These are phyloP conservation scores for Rhombomys opimus DNA, from an alignment of 2,113 vertebrate genomes.

Conservation along the genomic window DNA sequence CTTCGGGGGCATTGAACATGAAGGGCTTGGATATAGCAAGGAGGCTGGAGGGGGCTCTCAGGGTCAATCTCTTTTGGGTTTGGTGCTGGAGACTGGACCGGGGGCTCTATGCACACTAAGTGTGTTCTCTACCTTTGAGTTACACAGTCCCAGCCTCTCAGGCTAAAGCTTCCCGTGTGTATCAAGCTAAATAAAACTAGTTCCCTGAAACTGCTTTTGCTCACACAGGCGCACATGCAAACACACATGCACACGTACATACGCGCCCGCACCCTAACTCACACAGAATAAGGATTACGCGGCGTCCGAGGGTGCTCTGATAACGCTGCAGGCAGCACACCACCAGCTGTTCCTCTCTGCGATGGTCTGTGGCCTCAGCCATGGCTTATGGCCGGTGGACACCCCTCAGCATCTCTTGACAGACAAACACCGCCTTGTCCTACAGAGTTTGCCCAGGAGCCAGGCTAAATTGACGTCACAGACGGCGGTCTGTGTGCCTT, in stretches of 20 bases:
- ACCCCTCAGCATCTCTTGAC: not conserved
- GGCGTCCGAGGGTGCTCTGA: not conserved
- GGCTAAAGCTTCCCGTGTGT: slow-evolving; percentile 2
- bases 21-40: not conserved
- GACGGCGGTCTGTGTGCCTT: not conserved
- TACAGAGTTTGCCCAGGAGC: not conserved
- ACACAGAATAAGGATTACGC: not conserved
- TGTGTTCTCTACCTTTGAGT: not conserved
- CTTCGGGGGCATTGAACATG: not conserved
- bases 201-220: slow-evolving; percentile 41
- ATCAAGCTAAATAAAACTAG: slow-evolving; percentile 12
- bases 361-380: not conserved
- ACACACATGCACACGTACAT: not conserved
- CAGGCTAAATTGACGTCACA: not conserved
- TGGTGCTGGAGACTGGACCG: not conserved
- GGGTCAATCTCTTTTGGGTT: not conserved
- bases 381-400: not conserved
- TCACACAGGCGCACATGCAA: not conserved
- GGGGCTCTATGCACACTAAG: not conserved
- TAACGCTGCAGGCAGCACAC: not conserved
- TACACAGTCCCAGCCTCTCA: not conserved
- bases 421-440: not conserved
- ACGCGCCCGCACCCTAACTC: not conserved
- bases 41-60: not conserved
- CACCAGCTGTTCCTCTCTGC: not conserved